Base-by-base conservation (phyloP, 37 sponge, comb jelly and placozoan genomes). In the Beroe forskalii region DNA sequence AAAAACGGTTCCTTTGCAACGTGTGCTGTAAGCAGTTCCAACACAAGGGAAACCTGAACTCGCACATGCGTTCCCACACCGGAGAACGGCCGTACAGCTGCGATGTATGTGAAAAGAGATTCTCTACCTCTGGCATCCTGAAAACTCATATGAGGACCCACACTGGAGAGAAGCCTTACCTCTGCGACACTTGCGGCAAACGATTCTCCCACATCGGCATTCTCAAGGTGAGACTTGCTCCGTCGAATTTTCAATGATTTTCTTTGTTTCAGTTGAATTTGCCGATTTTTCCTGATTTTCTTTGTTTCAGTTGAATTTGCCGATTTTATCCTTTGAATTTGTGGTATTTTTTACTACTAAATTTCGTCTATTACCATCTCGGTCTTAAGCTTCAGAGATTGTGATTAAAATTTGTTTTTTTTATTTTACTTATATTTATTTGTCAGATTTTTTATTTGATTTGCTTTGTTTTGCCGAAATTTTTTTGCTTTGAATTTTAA, bases 151-250 rank as follows among this genome's bases (percentile, higher is more conserved):
- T n/a, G n/a, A n/a, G n/a, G n/a, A n/a, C n/a, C n/a, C n/a, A n/a
- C n/a, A n/a, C n/a, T n/a, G n/a, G n/a, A n/a, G n/a, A n/a, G n/a
- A 89, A 89, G n/a, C 89, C 89, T 62, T 89, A 89, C 60, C 61
- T 62, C 62, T 89, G 89, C 35, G 89, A 89, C 19, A 89, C 62
- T 43, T 89, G 89, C 60, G 89, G 89, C 89, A 89, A 89, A 43
- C 61, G 62, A 19, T 89, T 89, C 62, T 89, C 89, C 19, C 62
- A 60, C 75, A 72, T 72, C 75, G 75, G 75, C 36, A 72, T 72
- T 72, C 39, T 72, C 12, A 72, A 72, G 75, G 75, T 72, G 66
- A 63, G 66, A 72, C 67, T 64, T 64, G 67, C 28, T 8, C 8
- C 28, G 6, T 12, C 6, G 67, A 14, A 55, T 55, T 55, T 55